Evolutionary conservation across 2,888 invertebrate species (phyloP).

Genomic region (Alloscopus bannaensis): DNA sequence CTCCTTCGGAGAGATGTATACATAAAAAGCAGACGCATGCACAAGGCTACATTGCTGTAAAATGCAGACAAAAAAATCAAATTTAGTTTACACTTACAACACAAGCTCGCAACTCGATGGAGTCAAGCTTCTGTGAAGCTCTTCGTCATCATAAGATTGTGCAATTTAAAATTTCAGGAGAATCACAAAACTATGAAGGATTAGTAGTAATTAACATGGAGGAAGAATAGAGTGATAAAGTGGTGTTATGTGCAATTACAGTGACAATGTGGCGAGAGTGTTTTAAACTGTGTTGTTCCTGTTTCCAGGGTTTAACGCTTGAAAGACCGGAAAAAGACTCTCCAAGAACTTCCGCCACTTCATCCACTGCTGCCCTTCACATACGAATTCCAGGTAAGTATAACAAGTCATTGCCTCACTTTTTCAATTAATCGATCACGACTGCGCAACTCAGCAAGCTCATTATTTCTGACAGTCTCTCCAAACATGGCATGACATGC

Average conservation of each 20-base stretch:
- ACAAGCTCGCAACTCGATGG: no score
- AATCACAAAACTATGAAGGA: no score
- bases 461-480: no score
- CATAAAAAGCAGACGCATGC: neutral
- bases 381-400: slow-evolving; percentile 65
- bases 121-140: no score
- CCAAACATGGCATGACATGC: no score
- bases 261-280: slow-evolving; percentile 51
- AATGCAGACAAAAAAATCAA: slow-evolving; percentile 11
- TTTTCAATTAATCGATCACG: neutral
- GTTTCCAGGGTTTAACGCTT: slow-evolving; percentile 67
- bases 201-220: no score
- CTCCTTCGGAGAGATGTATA: neutral
- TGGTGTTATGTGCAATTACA: no score
- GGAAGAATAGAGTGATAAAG: no score
- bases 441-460: no score
- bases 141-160: no score
- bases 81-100: slow-evolving; percentile 5
- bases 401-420: neutral
- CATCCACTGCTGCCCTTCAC: slow-evolving; percentile 43
- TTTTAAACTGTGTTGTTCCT: slow-evolving; percentile 59
- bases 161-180: no score
- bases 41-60: slow-evolving; percentile 14
- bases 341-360: slow-evolving; percentile 26
- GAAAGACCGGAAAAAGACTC: slow-evolving; percentile 56